Evolutionary conservation across 1,140 invertebrate genomes (phyloP), one percentile per base, ranked within the genome.

Genomic region (Pygmarrhopalites habei): DNA sequence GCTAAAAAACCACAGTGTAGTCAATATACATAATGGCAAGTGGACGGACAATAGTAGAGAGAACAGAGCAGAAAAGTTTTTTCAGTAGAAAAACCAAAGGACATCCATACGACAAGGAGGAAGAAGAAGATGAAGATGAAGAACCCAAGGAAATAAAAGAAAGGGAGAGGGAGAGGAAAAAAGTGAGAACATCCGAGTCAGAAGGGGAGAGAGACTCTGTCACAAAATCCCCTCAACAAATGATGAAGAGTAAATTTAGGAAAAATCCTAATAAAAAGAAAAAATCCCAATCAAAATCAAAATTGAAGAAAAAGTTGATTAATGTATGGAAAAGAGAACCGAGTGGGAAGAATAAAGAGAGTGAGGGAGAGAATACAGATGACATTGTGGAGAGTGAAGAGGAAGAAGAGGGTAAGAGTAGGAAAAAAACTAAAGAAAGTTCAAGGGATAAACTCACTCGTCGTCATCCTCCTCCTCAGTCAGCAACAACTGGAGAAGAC

Each of bases 231-330:
- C 32, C 32, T 7, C 5, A 35, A 15, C 5, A 35, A 35, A 35
- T 35, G 32, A 35, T 35, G 32, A 35, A 15, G 32, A 35, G 32
- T 35, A 35, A 35, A 35, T 35, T 35, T 35, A 5, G 32, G 5
- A 35, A 35, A 35, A 35, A 35, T 35, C 32, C 32, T 7, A 35
- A 35, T 7, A 35, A 35, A 35, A 35, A 15, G 15, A 5, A 15
- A 35, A 35, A 35, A 35, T 35, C 32, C 32, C 32, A 52, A 25
- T 15, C 49, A 28, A 15, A 26, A 15, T 52, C 49, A 5, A 26
- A 52, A 29, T n/a, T 52, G 15, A 52, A 4, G 5, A 52, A 52
- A 12, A 52, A 52, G n/a, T 26, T 52, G 23, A 52, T 52, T 26
- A 52, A 52, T 26, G 49, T 52, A 25, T 52, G 49, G 32, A 35